Evolutionary conservation across 2,113 vertebrate genomes (phyloP), one percentile per base, ranked within the genome.

Genomic region (Athene noctua): DNA sequence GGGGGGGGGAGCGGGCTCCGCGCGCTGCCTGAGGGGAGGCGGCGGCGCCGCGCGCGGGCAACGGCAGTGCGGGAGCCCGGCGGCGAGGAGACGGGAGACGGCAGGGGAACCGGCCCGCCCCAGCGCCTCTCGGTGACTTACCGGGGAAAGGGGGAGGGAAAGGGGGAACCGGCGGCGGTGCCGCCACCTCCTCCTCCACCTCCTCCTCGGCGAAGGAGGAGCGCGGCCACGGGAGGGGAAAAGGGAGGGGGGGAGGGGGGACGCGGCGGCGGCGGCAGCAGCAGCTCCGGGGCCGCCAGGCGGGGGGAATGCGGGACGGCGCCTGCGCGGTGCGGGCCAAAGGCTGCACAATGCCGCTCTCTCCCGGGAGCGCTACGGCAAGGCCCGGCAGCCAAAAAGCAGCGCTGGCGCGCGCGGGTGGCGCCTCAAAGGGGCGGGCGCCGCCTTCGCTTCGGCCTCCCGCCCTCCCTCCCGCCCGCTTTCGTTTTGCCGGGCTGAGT

Each of bases 271-370:
- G 19, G 66, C 67, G 17, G 67, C 44, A 11, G 61, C 62, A 34
- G 61, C 57, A 29, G 71, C 73, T 84, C 66, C 75, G 74, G 75
- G 14, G 65, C 92, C 83, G 75, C 75, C 92, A 83, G 90, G 94
- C 90, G 90, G 81, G 67, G 46, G 93, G 71, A 88, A 73, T 74
- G 74, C 18, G 80, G 68, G 14, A 26, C 2, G 23, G 90, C 94
- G 96, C 96, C 70, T 93, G 96, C 96, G 96, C 94, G 54, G 3
- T 83, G 15, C 14, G 74, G 79, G 87, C 89, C 93, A 47, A 38
- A 80, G 89, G 94, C 86, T 61, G 88, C 91, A 95, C 92, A 97
- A 95, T 94, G 88, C 88, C 96, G 88, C 96, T 96, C 95, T 73
- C 90, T 91, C 86, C 36, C 75, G 61, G 79, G 94, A 83, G 63